Evolutionary conservation across 2,113 vertebrate genomes (phyloP).

Genomic region (Crypturellus undulatus): DNA sequence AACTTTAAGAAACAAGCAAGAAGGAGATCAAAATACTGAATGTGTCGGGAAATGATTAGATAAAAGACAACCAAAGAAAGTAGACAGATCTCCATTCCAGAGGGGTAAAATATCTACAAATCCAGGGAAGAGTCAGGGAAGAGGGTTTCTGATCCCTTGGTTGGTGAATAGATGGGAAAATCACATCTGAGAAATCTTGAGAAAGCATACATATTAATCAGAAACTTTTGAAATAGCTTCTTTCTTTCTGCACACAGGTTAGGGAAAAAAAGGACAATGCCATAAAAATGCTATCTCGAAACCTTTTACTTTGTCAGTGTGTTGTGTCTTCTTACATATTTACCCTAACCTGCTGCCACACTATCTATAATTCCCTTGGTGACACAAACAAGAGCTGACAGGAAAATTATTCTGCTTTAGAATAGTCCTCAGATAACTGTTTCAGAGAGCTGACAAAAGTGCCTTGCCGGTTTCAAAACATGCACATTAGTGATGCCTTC

Average conservation of each 20-base stretch:
- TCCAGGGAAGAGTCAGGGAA: not conserved
- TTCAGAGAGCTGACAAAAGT: not conserved
- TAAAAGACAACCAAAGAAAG: not conserved
- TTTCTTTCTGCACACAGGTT: not conserved
- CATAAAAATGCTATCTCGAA: not conserved
- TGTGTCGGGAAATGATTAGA: not conserved
- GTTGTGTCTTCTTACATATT: not conserved
- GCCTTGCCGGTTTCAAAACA: not conserved
- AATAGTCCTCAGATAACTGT: not conserved
- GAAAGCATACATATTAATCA: not conserved
- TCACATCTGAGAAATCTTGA: not conserved
- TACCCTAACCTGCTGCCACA: not conserved
- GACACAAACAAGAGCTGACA: not conserved
- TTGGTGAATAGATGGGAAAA: not conserved
- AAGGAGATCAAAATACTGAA: not conserved
- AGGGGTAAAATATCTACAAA: not conserved
- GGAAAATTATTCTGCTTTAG: not conserved
- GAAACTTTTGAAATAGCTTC: rapidly evolving
- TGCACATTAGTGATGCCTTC: not conserved
- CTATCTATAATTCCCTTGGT: not conserved
- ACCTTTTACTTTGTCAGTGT: not conserved
- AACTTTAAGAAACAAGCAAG: not conserved
- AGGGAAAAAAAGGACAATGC: not conserved
- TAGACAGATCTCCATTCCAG: not conserved
- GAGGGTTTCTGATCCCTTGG: not conserved